These are phyloP conservation scores for Isoperla grammatica DNA, from an alignment of 2,888 invertebrate genomes.

Conservation along the genomic window DNA sequence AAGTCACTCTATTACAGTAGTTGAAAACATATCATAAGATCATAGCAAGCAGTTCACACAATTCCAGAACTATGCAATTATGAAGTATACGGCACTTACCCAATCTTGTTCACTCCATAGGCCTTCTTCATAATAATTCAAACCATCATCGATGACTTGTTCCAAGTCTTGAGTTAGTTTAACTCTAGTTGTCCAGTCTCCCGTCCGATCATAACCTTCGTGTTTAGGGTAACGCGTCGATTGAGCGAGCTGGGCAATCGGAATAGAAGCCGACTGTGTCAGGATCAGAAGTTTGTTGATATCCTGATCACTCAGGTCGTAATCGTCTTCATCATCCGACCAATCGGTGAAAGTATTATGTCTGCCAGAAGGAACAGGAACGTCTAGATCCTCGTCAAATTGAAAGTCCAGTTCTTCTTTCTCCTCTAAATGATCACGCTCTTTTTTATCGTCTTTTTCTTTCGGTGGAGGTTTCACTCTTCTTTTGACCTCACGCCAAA, in stretches of 20 bases:
- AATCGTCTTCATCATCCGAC: slow-evolving; percentile 62
- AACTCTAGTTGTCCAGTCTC: slow-evolving; percentile 81
- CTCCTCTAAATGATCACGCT: slow-evolving; percentile 37
- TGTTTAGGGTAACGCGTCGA: slow-evolving; percentile 65
- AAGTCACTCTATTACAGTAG: no score
- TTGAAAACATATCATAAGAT: no score
- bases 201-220: slow-evolving; percentile 85
- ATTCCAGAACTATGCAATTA: no score
- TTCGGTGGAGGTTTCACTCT: slow-evolving; percentile 40
- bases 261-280: slow-evolving; percentile 58
- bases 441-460: slow-evolving; percentile 33
- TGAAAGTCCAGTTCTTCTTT: slow-evolving; percentile 92
- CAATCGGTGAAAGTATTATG: slow-evolving; percentile 77
- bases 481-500: slow-evolving; percentile 55
- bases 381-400: slow-evolving; percentile 92
- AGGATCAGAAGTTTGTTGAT: slow-evolving; percentile 92
- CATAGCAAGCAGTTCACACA: no score
- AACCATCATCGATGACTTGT: slow-evolving; percentile 94
- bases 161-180: slow-evolving; percentile 94
- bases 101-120: slow-evolving; percentile 67
- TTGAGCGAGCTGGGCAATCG: slow-evolving; percentile 31
- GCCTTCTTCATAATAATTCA: slow-evolving; percentile 93
- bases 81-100: no score
- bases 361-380: slow-evolving; percentile 65
- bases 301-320: slow-evolving; percentile 88